Conservation (phyloP, 2,113 vertebrate species). For the Tautogolabrus adspersus region DNA sequence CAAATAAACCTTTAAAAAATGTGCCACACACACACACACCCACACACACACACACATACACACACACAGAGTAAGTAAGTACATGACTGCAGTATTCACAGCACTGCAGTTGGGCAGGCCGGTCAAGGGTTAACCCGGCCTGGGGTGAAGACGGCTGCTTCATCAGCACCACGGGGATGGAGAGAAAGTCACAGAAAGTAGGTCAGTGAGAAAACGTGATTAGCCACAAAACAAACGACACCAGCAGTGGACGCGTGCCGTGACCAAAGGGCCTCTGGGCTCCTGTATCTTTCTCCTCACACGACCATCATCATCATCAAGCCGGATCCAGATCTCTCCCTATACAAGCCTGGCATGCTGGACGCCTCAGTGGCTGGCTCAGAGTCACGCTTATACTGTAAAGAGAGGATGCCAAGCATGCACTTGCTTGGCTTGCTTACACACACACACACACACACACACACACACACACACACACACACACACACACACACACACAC, state of each 20-base stretch:
- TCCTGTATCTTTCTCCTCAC: constrained; percentile 10
- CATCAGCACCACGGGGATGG: constrained; percentile 71
- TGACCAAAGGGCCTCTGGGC: not conserved
- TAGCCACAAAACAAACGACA: constrained; percentile 54
- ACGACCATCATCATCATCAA: not conserved
- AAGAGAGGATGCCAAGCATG: constrained; percentile 60
- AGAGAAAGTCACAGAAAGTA: constrained; percentile 64
- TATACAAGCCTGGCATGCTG: not conserved
- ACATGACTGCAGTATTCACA: constrained; percentile 27
- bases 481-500: constrained; percentile 4
- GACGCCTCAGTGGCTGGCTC: constrained; percentile 19
- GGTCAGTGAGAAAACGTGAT: constrained; percentile 73
- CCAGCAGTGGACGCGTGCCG: constrained; percentile 30
- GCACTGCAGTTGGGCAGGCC: constrained; percentile 27
- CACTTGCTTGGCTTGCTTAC: constrained; percentile 46
- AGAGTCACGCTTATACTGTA: constrained; percentile 45
- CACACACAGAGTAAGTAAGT: constrained; percentile 1
- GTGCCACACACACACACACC: no score
- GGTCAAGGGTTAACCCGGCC: constrained; percentile 63
- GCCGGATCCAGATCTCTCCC: not conserved
- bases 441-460: not conserved
- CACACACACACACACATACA: not conserved
- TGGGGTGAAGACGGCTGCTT: constrained; percentile 53
- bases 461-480: constrained; percentile 6
- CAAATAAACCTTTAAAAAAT: no score